These are phyloP conservation scores for Adrianichthys oophorus DNA, from an alignment of 2,797 vertebrate genomes.

Conservation along the genomic window DNA sequence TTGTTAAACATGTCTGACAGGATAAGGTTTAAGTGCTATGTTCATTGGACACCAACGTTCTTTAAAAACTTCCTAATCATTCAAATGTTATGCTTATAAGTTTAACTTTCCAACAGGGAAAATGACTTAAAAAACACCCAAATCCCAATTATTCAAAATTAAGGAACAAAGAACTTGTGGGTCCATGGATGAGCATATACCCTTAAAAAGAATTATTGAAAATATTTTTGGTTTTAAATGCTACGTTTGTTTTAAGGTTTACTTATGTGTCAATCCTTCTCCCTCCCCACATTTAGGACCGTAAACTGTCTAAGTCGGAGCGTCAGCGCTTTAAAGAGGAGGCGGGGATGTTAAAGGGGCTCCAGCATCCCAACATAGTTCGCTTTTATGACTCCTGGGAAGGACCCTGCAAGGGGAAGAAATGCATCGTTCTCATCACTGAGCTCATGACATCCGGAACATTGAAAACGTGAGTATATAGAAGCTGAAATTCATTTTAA, in stretches of 20 bases:
- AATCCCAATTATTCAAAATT: no score
- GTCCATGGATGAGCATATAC: no score
- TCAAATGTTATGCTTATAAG: no score
- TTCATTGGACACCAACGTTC: no score
- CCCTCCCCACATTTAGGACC: constrained; percentile 80
- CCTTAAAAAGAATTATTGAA: no score
- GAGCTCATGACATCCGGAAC: constrained; percentile 99
- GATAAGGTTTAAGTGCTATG: no score
- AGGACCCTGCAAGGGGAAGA: constrained; percentile 95
- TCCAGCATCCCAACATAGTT: constrained; percentile 99
- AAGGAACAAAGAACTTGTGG: no score
- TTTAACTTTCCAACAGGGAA: no score
- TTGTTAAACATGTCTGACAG: no score
- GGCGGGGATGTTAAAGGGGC: constrained; percentile 97
- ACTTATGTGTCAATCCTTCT: constrained; percentile 23
- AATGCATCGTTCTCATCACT: constrained; percentile 97
- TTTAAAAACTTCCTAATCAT: no score
- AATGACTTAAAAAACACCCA: no score
- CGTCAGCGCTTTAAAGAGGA: constrained; percentile 98
- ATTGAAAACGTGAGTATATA: constrained; percentile 91
- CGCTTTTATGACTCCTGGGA: constrained; percentile 99
- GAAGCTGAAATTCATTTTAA: not conserved
- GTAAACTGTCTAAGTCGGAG: constrained; percentile 95
- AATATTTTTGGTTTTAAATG: constrained; percentile 1
- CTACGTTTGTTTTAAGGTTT: not conserved